Base-by-base conservation (phyloP, 2,797 vertebrate species). In the Pseudochaenichthys georgianus region DNA sequence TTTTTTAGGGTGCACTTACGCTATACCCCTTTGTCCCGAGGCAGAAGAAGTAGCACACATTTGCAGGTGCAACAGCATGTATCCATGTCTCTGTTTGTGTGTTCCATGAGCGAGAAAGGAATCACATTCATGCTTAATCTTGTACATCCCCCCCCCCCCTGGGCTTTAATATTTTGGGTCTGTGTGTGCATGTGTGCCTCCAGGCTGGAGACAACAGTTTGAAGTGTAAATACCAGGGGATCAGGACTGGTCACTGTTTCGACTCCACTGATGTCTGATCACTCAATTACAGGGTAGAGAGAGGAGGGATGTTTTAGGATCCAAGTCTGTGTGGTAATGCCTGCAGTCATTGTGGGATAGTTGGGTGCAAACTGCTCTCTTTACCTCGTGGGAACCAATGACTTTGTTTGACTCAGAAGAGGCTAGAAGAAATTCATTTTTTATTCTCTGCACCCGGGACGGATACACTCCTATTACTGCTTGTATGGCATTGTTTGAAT, bases 101-200 rank as follows among this genome's bases (percentile, higher is more conserved):
- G 85, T 82, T 88, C 81, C 88, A 83, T 86, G 82, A 90, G 62
- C 66, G 61, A 75, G 92, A 91, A 89, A 87, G 77, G 86, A 90
- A 88, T 91, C 80, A 59, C 85, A 88, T 83, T 93, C 88, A 84
- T 87, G 88, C 89, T 88, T 92, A 90, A 94, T 94, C 84, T 90
- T 85, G 81, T 78, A 67, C 59, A 52, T 73, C 72, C 70, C 66
- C 23, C 28, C 23, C 28, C 23, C 45, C 1, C 34, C 0, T 34
- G 8, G 19, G 68, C 72, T 80, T 70, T 62, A 55, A 41, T 38
- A 70, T 65, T 28, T 64, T 19, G 23, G 54, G 23, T 53, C 16
- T 64, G 64, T 64, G 57, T 68, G 48, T 41, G 55, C 43, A 54
- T 76, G 82, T 77, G 70, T 62, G 69, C 73, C 85, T 80, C 12